Evolutionary conservation across 1,140 invertebrate species (phyloP), one percentile per base, ranked within the genome.

Genomic region (Eulimnadia texana): DNA sequence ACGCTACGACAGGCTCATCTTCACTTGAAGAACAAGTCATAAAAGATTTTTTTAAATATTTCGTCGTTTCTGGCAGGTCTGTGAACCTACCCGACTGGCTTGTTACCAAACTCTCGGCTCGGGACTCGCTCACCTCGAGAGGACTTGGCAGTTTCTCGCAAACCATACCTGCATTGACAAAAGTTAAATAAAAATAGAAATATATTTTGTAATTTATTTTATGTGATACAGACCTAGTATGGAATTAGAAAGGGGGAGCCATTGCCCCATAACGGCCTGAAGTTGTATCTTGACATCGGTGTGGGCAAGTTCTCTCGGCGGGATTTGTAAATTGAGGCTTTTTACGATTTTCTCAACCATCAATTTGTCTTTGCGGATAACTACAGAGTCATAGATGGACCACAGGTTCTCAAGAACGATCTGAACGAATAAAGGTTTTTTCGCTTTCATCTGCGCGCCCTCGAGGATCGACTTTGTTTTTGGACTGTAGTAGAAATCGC

Each of bases 341-440:
- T 85, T 80, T 1, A 87, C 80, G 66, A 97, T 93, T 61, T 80
- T 80, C n/a, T 82, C 78, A 1, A 87, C 75, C 75, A 87, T 88
- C 25, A 84, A 82, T 70, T 85, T 88, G 66, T 96, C 91, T 29
- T 85, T 87, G 64, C 84, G 74, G 52, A 84, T 68, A 29, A 80
- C 76, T 61, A 93, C 79, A 3, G 83, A 86, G 58, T 96, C 88
- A 73, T 98, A 97, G 33, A 98, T 72, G 63, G 83, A 78, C 87
- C 93, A 96, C 33, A 99, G 79, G 66, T 95, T 97, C 67, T 98
- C 92, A 56, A 99, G 74, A 58, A 98, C 84, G 53, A 99, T 79
- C 73, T 97, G 90, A 11, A 97, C 93, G 77, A 98, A 99, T 63
- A 99, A 74, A 0, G 95, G 90, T 68, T 92, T 93, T 72, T 98